Base-by-base conservation (phyloP, 2,888 invertebrate genomes). In the Hanleya hanleyi region DNA sequence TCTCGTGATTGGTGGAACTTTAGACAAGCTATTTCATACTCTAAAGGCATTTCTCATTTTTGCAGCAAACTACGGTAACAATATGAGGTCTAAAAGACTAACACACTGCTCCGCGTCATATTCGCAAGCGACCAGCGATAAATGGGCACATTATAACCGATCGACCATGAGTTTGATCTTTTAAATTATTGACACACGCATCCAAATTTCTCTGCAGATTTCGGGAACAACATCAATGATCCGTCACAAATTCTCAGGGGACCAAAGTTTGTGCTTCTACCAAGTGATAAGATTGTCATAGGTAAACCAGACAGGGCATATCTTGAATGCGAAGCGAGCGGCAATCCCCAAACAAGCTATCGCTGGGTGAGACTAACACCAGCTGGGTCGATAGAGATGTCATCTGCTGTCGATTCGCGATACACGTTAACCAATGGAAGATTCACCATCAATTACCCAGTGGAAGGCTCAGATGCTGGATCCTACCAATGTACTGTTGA, bases 341-440 rank as follows among this genome's bases (percentile, higher is more conserved):
- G 97, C 0, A 97, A 94, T 90, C 98, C 98, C 4, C 94, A 96
- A 32, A 97, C 98, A 0, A 93, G 93, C 0, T 98, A 98, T 87
- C 94, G 94, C 85, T 98, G 97, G 97, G 97, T 93, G 88, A 94
- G 94, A 82, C 71, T 71, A 51, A 70, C 4, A 32, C 61, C 15
- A 36, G 57, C 0, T 72, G 69, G 7, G 74, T 41, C 9, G 33
- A 33, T 1, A 69, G 38, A 1, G 61, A 76, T 36, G 67, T 80
- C 22, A 73, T 50, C 82, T 7, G 62, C 47, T 1, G 22, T 64
- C 9, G 78, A 80, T 33, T 6, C 33, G 0, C 69, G 81, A 15
- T 96, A 95, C 86, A 96, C 97, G 1, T 91, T 97, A 7, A 97
- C 96, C 84, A 98, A 98, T 74, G 98, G 98, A 35, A 95, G 95